These are phyloP conservation scores for Crenuchus spilurus DNA, from an alignment of 2,797 vertebrate genomes.

Conservation along the genomic window DNA sequence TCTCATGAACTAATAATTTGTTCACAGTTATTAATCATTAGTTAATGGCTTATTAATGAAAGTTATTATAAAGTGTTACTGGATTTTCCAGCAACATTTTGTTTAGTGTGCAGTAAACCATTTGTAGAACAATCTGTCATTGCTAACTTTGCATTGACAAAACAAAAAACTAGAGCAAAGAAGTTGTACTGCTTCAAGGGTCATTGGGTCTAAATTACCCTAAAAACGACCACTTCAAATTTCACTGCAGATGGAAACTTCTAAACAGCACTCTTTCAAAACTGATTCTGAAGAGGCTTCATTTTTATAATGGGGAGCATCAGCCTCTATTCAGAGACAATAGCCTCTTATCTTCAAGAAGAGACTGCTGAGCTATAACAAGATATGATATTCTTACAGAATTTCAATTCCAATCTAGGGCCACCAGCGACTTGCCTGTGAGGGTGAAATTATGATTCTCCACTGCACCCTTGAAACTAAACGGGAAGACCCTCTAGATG, in stretches of 20 bases:
- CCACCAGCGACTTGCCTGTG: background rate
- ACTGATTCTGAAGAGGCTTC: slow-evolving; percentile 6
- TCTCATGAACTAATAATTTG: too few species aligned
- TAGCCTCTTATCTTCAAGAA: slow-evolving; percentile 24
- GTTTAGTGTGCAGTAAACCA: background rate
- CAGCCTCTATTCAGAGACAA: slow-evolving; percentile 33
- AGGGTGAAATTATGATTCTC: slow-evolving; percentile 25
- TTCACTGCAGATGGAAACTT: background rate
- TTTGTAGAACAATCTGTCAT: background rate
- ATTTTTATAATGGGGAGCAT: slow-evolving; percentile 2
- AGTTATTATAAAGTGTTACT: too few species aligned
- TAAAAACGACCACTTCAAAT: slow-evolving; percentile 5
- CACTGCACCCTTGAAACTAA: slow-evolving; percentile 28
- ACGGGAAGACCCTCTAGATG: slow-evolving; percentile 3
- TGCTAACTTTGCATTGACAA: background rate
- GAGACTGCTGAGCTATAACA: slow-evolving; percentile 31
- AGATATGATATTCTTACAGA: slow-evolving; percentile 39
- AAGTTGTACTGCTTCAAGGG: background rate
- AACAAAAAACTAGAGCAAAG: background rate
- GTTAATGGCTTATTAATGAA: too few species aligned
- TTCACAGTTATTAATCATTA: too few species aligned
- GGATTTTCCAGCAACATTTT: too few species aligned
- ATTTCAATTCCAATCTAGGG: slow-evolving; percentile 46
- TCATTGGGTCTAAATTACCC: background rate
- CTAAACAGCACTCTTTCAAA: background rate